A percentile compares a stretch with the other conserved stretches of the same genome.
Evolutionary conservation across 2,888 invertebrate species (phyloP).

Genomic region (Rhogogaster chlorosoma): DNA sequence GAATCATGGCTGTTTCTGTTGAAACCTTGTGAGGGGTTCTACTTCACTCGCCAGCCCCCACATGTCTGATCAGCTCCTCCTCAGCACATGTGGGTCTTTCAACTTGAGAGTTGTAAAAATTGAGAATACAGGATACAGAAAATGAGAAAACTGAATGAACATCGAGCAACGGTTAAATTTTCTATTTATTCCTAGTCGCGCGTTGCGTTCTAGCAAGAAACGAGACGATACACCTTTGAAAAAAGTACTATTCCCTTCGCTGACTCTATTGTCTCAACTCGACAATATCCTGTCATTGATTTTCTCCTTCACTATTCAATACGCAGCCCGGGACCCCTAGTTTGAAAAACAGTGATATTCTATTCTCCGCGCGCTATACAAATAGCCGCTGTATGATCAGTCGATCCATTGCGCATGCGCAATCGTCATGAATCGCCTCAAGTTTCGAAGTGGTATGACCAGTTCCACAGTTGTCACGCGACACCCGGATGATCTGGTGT

Average conservation of each 20-base stretch:
- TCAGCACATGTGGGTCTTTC: conserved; percentile 38
- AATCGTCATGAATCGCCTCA: conserved; percentile 7
- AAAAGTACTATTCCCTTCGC: not conserved
- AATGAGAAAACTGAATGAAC: too few species aligned
- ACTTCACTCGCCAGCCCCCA: not conserved
- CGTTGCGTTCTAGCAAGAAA: not conserved
- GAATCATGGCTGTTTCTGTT: conserved; percentile 39
- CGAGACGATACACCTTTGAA: not conserved
- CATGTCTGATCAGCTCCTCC: not conserved
- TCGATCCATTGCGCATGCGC: conserved; percentile 39
- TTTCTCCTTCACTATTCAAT: not conserved
- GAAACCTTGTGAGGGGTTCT: conserved; percentile 46
- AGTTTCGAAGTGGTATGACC: not conserved
- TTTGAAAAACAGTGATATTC: conserved; percentile 16
- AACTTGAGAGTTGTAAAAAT: not conserved
- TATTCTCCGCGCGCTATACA: not conserved
- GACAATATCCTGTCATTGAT: not conserved
- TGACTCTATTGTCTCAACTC: not conserved
- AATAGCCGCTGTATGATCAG: not conserved
- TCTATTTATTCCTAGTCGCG: too few species aligned
- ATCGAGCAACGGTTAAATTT: too few species aligned
- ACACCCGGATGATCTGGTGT: conserved; percentile 19
- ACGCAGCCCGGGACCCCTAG: not conserved
- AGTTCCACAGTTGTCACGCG: conserved; percentile 1
- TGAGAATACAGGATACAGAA: not conserved